A percentile compares a stretch with the other conserved stretches of the same genome.
phyloP scores from a whole-genome alignment of 2,113 vertebrate genomes.

The Talpa occidentalis region DNA sequence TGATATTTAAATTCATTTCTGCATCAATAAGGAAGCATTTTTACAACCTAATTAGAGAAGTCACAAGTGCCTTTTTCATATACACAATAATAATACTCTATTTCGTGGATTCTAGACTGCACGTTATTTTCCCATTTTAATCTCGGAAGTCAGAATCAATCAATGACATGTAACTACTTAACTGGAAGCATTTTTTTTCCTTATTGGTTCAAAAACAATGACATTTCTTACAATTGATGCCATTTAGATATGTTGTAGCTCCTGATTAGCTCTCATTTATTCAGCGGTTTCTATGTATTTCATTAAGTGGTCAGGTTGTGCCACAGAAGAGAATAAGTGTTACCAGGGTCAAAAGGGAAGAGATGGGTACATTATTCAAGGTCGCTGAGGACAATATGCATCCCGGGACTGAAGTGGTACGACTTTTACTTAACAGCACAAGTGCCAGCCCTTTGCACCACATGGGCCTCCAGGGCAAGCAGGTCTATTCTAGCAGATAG shows the following conservation, averaged over 20 bases:
- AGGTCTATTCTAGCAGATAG: not conserved
- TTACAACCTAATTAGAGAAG: constrained; percentile 26
- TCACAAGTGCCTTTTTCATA: not conserved
- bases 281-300: not conserved
- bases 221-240: not conserved
- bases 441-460: not conserved
- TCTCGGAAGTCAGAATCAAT: constrained; percentile 31
- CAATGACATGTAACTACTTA: not conserved
- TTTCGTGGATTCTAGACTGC: constrained; percentile 9
- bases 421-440: not conserved
- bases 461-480: not conserved
- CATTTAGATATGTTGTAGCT: not conserved
- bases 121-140: constrained; percentile 44
- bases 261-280: not conserved
- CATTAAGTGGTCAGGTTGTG: not conserved
- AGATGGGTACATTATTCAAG: not conserved
- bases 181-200: not conserved
- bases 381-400: not conserved
- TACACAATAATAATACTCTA: not conserved
- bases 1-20: too few relatives aligned
- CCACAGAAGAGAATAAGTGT: not conserved
- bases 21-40: too few relatives aligned
- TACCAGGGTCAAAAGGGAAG: not conserved
- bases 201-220: not conserved
- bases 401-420: not conserved